Evolutionary conservation across 2,113 vertebrate genomes (phyloP), one percentile per base, ranked within the genome.

Genomic region (Xiphorhynchus elegans): DNA sequence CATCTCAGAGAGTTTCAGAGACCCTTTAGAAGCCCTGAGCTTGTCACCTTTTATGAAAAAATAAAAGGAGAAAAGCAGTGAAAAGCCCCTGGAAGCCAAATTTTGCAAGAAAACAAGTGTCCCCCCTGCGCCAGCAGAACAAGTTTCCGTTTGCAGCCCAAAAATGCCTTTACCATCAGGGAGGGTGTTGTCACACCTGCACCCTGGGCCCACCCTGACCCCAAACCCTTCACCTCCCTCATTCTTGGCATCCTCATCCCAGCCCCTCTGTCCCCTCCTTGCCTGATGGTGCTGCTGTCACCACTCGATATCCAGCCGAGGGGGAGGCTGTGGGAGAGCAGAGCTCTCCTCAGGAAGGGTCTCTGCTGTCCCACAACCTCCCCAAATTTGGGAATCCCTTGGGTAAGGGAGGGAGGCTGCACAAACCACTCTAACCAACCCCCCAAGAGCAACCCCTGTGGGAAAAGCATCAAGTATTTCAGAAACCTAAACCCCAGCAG

Each of bases 281-380:
- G 49, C 14, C 81, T 2, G 1, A 9, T 10, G 15, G 21, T 17
- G 16, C 56, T 24, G 39, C 55, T n/a, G 5, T 35, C 56, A 19
- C 23, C 28, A 3, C 50, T 31, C 6, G 0, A 5, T 3, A 1
- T 9, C 72, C 40, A 13, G 11, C 23, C 4, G 4, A 3, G 1
- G 58, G n/a, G 47, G 40, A 59, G 58, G 53, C 69, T 49, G 35
- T 1, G 21, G 47, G 47, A 49, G 47, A 24, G 47, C 47, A 49
- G 47, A 49, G 47, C 12, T 49, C 47, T 49, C 23, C 12, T 13
- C 47, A 2, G 77, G 53, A 64, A 19, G 6, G 16, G n/a, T 3
- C 74, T 35, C 47, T 0, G 21, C 12, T 72, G 47, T 18, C 42
- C 81, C 33, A 1, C 46, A 14, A 58, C 10, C 64, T 49, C 44